phyloP scores from a whole-genome alignment of 2,113 vertebrate species.

The Thinocorus orbignyianus region DNA sequence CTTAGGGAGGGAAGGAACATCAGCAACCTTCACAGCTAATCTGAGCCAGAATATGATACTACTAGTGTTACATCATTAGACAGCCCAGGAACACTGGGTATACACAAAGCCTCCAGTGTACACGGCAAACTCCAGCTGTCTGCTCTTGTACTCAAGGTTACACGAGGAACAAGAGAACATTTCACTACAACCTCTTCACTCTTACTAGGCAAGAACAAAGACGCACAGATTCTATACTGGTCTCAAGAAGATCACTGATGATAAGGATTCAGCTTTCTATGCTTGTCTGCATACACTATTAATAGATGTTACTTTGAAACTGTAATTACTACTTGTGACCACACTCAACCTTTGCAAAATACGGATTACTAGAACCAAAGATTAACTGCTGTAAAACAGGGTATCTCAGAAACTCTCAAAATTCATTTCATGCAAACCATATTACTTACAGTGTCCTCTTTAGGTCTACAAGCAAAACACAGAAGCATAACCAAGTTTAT shows the following conservation, averaged over 20 bases:
- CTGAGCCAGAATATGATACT: neutral
- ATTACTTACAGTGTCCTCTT: neutral
- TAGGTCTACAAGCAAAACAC: neutral
- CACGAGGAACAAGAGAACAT: neutral
- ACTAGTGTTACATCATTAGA: neutral
- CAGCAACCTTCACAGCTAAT: neutral
- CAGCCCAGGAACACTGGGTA: neutral
- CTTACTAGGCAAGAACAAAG: constrained; percentile 28
- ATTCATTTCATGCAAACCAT: neutral
- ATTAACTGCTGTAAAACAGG: constrained; percentile 21
- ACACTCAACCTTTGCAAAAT: neutral
- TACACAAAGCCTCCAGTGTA: neutral
- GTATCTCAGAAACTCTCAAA: neutral
- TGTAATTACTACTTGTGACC: constrained; percentile 43
- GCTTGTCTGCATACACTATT: constrained; percentile 5
- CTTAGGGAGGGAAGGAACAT: neutral
- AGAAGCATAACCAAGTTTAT: neutral
- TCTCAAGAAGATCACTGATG: constrained; percentile 15
- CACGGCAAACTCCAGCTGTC: constrained; percentile 1
- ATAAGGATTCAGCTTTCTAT: constrained; percentile 10
- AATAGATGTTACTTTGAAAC: constrained; percentile 41
- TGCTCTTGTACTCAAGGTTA: constrained; percentile 17
- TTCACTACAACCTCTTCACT: constrained; percentile 22
- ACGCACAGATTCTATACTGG: neutral
- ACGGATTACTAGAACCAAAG: neutral